Percentiles rank a stretch among this genome's conserved stretches.
phyloP scores from a whole-genome alignment of 2,113 vertebrate genomes.

The Steatornis caripensis region DNA sequence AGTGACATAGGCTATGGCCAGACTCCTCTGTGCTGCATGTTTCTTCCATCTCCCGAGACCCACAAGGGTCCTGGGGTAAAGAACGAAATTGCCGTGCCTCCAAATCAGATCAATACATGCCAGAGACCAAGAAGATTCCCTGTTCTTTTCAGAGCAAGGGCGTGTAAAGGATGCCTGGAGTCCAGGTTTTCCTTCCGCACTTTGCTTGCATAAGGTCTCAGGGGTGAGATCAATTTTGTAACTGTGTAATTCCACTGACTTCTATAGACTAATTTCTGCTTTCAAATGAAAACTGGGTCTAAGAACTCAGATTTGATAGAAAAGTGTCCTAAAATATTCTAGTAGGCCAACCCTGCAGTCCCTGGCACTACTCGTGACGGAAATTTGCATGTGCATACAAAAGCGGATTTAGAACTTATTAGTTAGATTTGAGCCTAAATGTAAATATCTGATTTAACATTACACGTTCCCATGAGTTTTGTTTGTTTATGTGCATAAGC shows the following conservation, averaged over 20 bases:
- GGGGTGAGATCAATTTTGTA: not conserved
- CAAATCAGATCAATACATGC: not conserved
- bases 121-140: not conserved
- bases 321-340: not conserved
- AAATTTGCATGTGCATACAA: not conserved
- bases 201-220: not conserved
- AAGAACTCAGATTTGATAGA: not conserved
- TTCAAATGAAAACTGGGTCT: not conserved
- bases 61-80: not conserved
- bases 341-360: not conserved
- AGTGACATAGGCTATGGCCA: not conserved
- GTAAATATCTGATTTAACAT: slow-evolving; percentile 17
- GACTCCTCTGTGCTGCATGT: not conserved
- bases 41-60: not conserved
- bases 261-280: not conserved
- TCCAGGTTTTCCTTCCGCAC: not conserved
- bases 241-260: not conserved
- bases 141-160: not conserved
- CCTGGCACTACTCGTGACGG: not conserved
- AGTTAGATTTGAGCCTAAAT: not conserved
- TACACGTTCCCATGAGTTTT: not conserved
- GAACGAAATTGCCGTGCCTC: not conserved
- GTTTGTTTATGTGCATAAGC: not conserved
- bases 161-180: not conserved
- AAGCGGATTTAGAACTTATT: not conserved